Percentiles rank a stretch among this genome's conserved stretches.
phyloP scores from a whole-genome alignment of 2,113 vertebrate species.

The Lasiurus borealis region DNA sequence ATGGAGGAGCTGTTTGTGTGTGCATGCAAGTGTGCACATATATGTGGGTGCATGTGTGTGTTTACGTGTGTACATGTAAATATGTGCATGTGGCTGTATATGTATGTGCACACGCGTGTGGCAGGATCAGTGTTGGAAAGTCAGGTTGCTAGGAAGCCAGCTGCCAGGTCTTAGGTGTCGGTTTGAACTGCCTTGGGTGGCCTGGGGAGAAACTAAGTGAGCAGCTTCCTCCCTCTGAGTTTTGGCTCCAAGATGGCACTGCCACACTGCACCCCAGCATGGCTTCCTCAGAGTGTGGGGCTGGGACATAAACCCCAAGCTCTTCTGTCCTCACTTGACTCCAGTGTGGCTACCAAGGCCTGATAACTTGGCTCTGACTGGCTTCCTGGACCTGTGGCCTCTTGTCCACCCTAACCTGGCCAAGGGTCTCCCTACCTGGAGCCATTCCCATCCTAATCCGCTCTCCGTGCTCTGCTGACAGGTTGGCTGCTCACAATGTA shows the following conservation, averaged over 20 bases:
- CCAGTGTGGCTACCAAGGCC: accelerated
- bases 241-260: neutral
- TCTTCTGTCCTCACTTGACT: neutral
- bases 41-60: too few relatives aligned
- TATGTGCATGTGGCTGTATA: neutral
- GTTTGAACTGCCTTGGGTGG: neutral
- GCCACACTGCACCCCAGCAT: accelerated
- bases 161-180: neutral
- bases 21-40: too few relatives aligned
- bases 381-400: neutral
- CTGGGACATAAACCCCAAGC: accelerated
- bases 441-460: too few relatives aligned
- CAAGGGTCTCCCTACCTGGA: neutral
- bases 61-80: neutral
- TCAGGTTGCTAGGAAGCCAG: conserved; percentile 59
- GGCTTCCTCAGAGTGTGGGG: neutral
- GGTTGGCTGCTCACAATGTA: accelerated
- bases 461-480: neutral
- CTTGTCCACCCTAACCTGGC: neutral
- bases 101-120: neutral
- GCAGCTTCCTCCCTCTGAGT: neutral
- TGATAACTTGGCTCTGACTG: neutral
- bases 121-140: neutral
- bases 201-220: neutral
- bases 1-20: neutral